phyloP scores from a whole-genome alignment of 2,797 vertebrate species.

The Pangasius mekongensis region DNA sequence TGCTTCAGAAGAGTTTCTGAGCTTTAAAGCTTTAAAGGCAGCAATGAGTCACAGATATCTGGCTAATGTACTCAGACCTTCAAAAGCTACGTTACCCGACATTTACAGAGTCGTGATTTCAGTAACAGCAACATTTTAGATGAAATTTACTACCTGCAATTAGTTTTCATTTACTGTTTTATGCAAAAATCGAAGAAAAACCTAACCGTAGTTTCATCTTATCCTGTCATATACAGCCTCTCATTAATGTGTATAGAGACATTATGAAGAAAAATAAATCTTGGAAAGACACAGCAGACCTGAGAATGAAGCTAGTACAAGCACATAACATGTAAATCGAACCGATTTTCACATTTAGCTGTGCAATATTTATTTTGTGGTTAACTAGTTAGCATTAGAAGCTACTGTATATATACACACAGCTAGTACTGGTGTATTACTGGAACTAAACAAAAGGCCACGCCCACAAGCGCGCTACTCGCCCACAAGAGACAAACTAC shows the following conservation, averaged over 20 bases:
- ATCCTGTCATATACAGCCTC: neutral
- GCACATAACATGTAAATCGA: neutral
- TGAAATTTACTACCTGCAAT: neutral
- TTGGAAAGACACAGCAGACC: neutral
- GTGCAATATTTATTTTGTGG: neutral
- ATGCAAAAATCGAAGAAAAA: neutral
- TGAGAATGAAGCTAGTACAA: neutral
- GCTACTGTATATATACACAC: too few species aligned
- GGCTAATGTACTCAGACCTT: neutral
- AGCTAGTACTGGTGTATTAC: too few species aligned
- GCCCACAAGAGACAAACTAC: neutral
- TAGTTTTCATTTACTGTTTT: neutral
- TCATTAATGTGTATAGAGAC: neutral
- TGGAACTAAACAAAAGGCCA: neutral
- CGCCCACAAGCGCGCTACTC: neutral
- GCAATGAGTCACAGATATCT: neutral
- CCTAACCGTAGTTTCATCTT: neutral
- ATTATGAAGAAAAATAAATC: neutral
- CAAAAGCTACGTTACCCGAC: neutral
- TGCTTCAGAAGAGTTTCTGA: neutral
- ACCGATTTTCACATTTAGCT: neutral
- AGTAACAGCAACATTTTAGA: neutral
- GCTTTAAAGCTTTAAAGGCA: neutral
- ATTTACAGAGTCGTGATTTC: neutral
- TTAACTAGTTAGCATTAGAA: neutral